phyloP scores from a whole-genome alignment of 2,113 vertebrate genomes.

The Pollimyrus isidori region DNA sequence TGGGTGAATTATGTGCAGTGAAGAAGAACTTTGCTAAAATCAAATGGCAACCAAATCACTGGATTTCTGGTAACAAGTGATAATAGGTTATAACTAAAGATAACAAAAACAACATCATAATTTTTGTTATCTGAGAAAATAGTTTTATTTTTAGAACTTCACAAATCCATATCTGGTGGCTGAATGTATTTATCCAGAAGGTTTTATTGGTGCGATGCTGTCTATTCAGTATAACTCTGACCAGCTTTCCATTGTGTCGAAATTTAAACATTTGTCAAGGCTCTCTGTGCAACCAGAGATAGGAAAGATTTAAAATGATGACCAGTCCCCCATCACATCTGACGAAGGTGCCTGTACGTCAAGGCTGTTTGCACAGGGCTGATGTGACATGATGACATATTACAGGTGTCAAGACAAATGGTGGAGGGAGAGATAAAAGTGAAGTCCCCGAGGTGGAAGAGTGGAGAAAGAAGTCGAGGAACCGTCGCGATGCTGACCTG shows the following conservation, averaged over 20 bases:
- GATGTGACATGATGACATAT: constrained; percentile 59
- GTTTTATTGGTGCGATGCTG: constrained; percentile 14
- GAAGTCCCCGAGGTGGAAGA: constrained; percentile 26
- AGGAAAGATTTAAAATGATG: constrained; percentile 53
- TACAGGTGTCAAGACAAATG: constrained; percentile 57
- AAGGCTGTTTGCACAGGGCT: constrained; percentile 54
- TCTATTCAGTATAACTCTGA: constrained; percentile 40
- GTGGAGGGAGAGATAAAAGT: constrained; percentile 52
- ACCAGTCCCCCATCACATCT: constrained; percentile 47
- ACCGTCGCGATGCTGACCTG: constrained; percentile 53
- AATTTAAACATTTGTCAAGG: constrained; percentile 62
- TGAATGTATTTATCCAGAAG: neutral
- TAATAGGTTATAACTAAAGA: neutral
- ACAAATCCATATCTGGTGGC: neutral
- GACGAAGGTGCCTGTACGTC: constrained; percentile 50
- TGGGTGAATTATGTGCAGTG: neutral
- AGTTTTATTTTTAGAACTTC: neutral
- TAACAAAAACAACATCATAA: neutral
- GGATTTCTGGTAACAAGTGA: neutral
- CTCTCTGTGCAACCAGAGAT: constrained; percentile 62
- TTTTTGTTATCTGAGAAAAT: neutral
- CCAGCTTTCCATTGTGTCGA: constrained; percentile 33
- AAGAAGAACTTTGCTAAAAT: neutral
- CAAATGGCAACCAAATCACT: neutral
- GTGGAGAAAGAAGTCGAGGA: constrained; percentile 31